Percentiles rank a stretch among this genome's conserved stretches.
Evolutionary conservation across 2,888 invertebrate species (phyloP).

Genomic region (Caenorhabditis plicata): DNA sequence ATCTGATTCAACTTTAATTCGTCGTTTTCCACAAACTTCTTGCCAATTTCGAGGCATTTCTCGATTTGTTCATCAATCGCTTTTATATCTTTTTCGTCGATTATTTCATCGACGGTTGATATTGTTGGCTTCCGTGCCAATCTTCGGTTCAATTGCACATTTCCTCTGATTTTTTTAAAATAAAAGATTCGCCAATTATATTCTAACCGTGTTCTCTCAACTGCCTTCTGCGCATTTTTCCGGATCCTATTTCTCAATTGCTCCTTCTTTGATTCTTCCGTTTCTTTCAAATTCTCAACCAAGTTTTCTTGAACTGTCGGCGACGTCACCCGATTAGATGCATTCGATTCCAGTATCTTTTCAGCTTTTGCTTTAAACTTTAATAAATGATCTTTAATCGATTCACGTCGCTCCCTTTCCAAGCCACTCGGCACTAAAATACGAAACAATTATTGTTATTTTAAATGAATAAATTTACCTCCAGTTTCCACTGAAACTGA

Average conservation of each 20-base stretch:
- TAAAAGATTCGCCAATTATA: background rate
- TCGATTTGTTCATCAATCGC: constrained; percentile 51
- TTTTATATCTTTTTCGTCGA: constrained; percentile 38
- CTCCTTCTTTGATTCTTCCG: constrained; percentile 11
- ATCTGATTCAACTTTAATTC: background rate
- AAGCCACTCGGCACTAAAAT: too few relatives aligned
- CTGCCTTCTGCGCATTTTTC: constrained; percentile 39
- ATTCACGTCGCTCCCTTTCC: constrained; percentile 44
- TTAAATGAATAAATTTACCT: too few relatives aligned
- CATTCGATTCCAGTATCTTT: constrained; percentile 38
- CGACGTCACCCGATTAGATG: constrained; percentile 15
- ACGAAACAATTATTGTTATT: too few relatives aligned
- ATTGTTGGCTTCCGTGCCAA: constrained; percentile 38
- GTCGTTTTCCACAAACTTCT: constrained; percentile 8
- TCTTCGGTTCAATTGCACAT: constrained; percentile 48
- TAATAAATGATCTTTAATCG: constrained; percentile 45
- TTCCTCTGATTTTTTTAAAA: constrained; percentile 26
- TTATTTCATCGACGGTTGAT: constrained; percentile 28
- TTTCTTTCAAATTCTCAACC: background rate
- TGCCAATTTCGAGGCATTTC: constrained; percentile 34
- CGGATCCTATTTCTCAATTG: constrained; percentile 27
- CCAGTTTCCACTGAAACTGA: too few relatives aligned
- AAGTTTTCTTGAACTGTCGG: too few relatives aligned
- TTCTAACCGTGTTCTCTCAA: constrained; percentile 39
- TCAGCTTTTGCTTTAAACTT: constrained; percentile 44